Evolutionary conservation across 2,113 vertebrate genomes (phyloP).

Genomic region (Pimephales promelas): DNA sequence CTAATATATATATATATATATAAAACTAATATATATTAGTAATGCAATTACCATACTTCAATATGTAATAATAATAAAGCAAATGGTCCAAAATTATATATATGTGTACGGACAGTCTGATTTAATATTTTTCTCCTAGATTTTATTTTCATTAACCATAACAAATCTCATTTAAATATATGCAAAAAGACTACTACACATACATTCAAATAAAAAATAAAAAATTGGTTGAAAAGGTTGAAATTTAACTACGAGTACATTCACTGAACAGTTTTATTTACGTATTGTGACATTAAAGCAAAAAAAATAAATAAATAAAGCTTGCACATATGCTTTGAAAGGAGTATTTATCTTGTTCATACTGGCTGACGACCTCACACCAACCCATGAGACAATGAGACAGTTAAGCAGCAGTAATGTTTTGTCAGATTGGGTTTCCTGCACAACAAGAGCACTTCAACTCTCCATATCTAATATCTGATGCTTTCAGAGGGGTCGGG

Average conservation of each 20-base stretch:
- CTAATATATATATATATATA: too few relatives aligned
- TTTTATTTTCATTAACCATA: neutral
- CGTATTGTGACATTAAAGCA: neutral
- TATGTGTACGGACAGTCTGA: neutral
- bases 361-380: slow-evolving; percentile 31
- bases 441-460: slow-evolving; percentile 23
- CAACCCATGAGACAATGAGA: neutral
- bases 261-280: neutral
- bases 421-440: slow-evolving; percentile 40
- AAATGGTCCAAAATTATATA: neutral
- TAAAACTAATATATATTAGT: too few relatives aligned
- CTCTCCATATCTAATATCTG: slow-evolving; percentile 28
- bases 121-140: neutral
- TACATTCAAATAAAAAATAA: neutral
- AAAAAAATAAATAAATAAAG: slow-evolving; percentile 1
- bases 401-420: slow-evolving; percentile 23
- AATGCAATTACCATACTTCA: neutral
- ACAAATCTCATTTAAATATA: neutral
- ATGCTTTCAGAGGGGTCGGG: slow-evolving; percentile 32
- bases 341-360: neutral
- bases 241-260: neutral
- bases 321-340: slow-evolving; percentile 9
- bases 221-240: neutral
- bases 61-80: neutral
- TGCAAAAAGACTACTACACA: neutral